Evolutionary conservation across 2,797 vertebrate species (phyloP).

Genomic region (Hydrolagus colliei): DNA sequence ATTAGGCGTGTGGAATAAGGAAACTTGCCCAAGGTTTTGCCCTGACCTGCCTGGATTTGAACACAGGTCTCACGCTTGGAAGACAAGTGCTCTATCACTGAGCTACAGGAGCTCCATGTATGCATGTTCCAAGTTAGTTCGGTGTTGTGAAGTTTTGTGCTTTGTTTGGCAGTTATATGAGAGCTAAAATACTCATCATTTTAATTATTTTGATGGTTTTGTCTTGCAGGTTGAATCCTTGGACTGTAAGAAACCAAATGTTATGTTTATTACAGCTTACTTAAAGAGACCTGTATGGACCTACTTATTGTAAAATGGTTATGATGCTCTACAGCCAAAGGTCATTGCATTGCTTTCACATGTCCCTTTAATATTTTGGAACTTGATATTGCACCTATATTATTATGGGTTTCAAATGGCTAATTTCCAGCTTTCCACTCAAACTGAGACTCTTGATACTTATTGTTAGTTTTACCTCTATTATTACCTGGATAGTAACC

Average conservation of each 20-base stretch:
- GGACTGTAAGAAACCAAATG: not conserved
- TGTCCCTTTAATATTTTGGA: not conserved
- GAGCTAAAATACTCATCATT: not conserved
- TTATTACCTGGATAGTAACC: constrained; percentile 11
- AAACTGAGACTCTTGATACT: not conserved
- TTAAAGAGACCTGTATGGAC: not conserved
- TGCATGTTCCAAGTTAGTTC: not conserved
- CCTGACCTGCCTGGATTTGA: too few relatives aligned
- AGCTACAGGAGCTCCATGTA: too few relatives aligned
- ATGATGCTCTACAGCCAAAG: not conserved
- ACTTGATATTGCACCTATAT: not conserved
- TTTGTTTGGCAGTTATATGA: not conserved
- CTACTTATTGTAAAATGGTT: not conserved
- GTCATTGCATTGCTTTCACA: not conserved
- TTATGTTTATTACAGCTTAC: not conserved
- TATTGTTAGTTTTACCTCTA: constrained; percentile 15
- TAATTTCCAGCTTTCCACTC: not conserved
- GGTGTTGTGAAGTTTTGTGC: not conserved
- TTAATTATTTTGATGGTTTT: not conserved
- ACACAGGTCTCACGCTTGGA: too few relatives aligned
- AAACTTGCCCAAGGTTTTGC: too few relatives aligned
- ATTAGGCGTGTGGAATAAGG: too few relatives aligned
- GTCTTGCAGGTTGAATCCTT: not conserved
- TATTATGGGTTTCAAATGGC: constrained; percentile 7
- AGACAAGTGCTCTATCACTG: too few relatives aligned